phyloP scores from a whole-genome alignment of 2,113 vertebrate species.

The Gulo gulo region DNA sequence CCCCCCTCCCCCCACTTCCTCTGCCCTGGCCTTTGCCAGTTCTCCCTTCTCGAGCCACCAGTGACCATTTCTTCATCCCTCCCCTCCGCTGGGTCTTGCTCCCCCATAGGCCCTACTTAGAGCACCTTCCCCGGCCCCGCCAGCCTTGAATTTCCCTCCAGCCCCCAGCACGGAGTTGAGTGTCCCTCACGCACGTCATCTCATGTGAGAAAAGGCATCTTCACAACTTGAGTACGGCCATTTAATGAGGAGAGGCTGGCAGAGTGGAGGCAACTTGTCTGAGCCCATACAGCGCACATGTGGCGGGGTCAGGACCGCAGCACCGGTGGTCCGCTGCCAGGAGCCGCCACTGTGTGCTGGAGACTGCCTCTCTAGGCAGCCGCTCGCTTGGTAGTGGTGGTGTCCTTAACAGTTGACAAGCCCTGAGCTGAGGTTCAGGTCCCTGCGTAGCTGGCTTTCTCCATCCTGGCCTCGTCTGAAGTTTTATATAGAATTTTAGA shows the following conservation, averaged over 20 bases:
- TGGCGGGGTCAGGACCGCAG: rapidly evolving
- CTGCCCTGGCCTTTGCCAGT: neutral
- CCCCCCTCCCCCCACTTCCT: neutral
- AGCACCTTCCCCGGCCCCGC: neutral
- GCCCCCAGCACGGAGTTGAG: neutral
- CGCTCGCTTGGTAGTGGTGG: too few relatives aligned
- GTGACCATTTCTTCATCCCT: neutral
- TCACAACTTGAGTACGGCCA: neutral
- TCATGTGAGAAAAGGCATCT: neutral
- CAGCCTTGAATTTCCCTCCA: neutral
- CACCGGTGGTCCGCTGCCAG: neutral
- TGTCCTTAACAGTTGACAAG: neutral
- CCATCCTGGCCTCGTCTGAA: neutral
- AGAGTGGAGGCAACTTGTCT: neutral
- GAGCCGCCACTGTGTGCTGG: neutral
- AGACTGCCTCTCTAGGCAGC: neutral
- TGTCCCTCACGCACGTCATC: neutral
- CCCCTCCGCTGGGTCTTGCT: neutral
- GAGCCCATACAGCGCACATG: neutral
- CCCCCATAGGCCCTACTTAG: neutral
- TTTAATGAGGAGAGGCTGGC: neutral
- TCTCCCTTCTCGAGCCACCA: neutral
- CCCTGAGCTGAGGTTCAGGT: neutral
- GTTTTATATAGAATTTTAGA: neutral
- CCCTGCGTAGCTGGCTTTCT: neutral